Evolutionary conservation across 2,888 invertebrate genomes (phyloP), one percentile per base, ranked within the genome.

Genomic region (Zeuzera pyrina): DNA sequence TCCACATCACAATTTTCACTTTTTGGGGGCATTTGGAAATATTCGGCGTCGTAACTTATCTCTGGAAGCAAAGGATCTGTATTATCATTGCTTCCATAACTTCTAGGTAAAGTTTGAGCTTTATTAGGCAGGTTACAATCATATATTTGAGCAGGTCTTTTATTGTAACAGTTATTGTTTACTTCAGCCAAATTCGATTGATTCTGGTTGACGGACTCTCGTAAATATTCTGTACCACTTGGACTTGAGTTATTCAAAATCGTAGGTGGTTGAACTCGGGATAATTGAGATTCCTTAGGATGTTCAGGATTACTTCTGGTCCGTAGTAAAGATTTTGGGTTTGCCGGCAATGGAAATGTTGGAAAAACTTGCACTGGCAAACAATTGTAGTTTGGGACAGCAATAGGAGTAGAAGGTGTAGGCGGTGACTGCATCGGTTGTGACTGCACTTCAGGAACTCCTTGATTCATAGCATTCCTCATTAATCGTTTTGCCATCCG

Each of bases 401-500:
- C 62, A 15, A 71, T 51, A 6, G 71, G 56, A 7, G 61, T 87
- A 14, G 87, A 51, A 1, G 87, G 78, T 24, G 85, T 77, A 14
- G 86, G 56, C 8, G 84, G 78, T 8, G 84, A 72, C 35, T 81
- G 74, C 26, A 84, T 51, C 19, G 81, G 69, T 29, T 85, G 81
- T 45, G 79, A 84, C 2, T 88, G 86, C 25, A 71, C 68, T 37
- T 89, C 89, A 19, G 89, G 87, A 24, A 92, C 90, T 8, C 94
- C 94, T 57, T 91, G 91, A 43, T 73, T 76, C 84, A 84, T 83
- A 6, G 84, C 84, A 50, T 84, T 84, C 40, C 73, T 65, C 81
- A 84, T 81, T 33, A 88, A 57, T 28, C 95, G 85, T 55, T 92
- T 86, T 12, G 92, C 93, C 94, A 96, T 95, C 41, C 94, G 88